Percentiles rank a stretch among this genome's conserved stretches.
phyloP scores from a whole-genome alignment of 2,888 invertebrate species.

The Oasisia sp. region DNA sequence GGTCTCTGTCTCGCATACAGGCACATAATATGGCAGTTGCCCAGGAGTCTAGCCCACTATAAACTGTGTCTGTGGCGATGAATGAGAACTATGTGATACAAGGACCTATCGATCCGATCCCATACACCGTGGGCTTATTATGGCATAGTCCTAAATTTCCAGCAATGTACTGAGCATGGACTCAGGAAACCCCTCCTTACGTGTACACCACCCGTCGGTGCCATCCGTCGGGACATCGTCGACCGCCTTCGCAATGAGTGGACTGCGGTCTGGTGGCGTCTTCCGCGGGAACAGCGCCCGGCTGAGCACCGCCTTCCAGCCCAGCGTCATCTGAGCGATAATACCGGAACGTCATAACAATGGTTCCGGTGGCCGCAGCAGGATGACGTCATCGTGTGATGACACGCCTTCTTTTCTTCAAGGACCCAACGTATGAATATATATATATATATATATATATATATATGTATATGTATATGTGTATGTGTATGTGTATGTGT shows the following conservation, averaged over 20 bases:
- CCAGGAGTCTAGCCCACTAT: too few relatives aligned
- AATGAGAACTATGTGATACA: too few relatives aligned
- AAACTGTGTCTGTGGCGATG: too few relatives aligned
- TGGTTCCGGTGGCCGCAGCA: background rate
- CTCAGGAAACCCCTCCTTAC: background rate
- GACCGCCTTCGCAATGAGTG: background rate
- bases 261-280: background rate
- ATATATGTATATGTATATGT: background rate
- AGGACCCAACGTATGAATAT: background rate
- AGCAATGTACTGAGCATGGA: too few relatives aligned
- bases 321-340: background rate
- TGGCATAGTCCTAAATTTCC: too few relatives aligned
- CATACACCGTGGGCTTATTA: too few relatives aligned
- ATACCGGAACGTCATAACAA: constrained; percentile 5
- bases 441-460: background rate
- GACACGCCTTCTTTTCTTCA: too few relatives aligned
- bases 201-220: background rate
- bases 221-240: background rate
- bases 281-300: background rate
- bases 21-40: too few relatives aligned
- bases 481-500: too few relatives aligned
- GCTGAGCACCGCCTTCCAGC: constrained; percentile 4
- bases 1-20: too few relatives aligned
- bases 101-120: too few relatives aligned
- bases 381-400: background rate